phyloP scores from a whole-genome alignment of 2,888 invertebrate species.

The Bedellia somnulentella region DNA sequence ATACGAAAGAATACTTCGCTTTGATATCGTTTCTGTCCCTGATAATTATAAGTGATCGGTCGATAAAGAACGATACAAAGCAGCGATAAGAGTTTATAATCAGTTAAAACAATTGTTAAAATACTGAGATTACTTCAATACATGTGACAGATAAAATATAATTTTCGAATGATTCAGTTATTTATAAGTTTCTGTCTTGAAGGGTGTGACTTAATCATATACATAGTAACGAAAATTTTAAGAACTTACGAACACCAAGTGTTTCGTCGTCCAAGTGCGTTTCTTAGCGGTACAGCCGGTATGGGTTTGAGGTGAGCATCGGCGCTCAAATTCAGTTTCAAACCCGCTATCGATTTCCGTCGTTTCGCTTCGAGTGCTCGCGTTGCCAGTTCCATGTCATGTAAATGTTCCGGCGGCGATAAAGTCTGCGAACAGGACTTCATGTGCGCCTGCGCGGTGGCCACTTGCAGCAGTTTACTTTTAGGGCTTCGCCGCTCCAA shows the following conservation, averaged over 20 bases:
- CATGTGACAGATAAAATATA: too few relatives aligned
- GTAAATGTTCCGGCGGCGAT: slow-evolving; percentile 27
- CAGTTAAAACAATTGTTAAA: too few relatives aligned
- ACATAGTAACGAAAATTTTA: too few relatives aligned
- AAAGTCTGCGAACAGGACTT: slow-evolving; percentile 37
- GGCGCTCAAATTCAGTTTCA: slow-evolving; percentile 36
- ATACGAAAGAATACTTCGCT: too few relatives aligned
- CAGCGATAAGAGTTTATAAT: too few relatives aligned
- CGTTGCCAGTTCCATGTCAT: slow-evolving; percentile 37
- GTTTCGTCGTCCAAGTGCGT: slow-evolving; percentile 41
- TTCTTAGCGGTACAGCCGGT: slow-evolving; percentile 25
- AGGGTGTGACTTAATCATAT: too few relatives aligned
- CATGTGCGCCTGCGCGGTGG: slow-evolving; percentile 53
- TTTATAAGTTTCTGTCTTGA: too few relatives aligned
- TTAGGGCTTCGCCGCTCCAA: slow-evolving; percentile 44
- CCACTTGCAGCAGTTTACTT: slow-evolving; percentile 49
- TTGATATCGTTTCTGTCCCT: too few relatives aligned
- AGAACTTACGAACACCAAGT: slow-evolving; percentile 58
- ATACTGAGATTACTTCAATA: too few relatives aligned
- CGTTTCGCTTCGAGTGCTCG: slow-evolving; percentile 50
- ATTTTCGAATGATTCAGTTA: too few relatives aligned
- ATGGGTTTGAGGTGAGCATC: slow-evolving; percentile 29
- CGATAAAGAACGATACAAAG: too few relatives aligned
- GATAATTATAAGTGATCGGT: too few relatives aligned
- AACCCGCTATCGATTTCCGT: slow-evolving; percentile 45